Conservation (phyloP, 2,113 vertebrate species). For the Pipa parva region DNA sequence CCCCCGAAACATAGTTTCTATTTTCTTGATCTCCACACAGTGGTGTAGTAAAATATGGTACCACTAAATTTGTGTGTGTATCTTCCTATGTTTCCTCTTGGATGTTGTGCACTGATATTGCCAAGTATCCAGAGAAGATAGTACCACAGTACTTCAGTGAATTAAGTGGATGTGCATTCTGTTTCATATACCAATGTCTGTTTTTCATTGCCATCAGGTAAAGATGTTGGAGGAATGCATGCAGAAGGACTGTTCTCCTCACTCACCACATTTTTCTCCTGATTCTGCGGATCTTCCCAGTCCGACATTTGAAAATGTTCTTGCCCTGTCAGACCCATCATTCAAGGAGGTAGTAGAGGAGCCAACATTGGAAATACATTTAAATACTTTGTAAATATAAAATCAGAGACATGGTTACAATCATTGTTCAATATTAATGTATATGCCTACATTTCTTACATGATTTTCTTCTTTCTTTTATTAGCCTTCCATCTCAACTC, state of each 20-base stretch:
- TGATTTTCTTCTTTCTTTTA: neutral
- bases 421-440: no score
- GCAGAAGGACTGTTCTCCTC: conserved; percentile 44
- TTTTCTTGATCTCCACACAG: no score
- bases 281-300: fast-evolving
- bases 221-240: conserved; percentile 63
- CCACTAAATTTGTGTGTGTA: neutral
- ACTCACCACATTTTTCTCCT: conserved; percentile 29
- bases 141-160: no score
- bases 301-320: neutral
- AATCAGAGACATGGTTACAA: no score
- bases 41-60: no score
- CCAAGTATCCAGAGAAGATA: no score
- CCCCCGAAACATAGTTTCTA: no score
- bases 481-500: conserved; percentile 38
- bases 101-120: no score
- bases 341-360: fast-evolving
- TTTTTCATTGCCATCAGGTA: conserved; percentile 52
- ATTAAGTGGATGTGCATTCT: no score
- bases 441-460: no score
- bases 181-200: no score
- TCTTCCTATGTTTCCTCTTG: fast-evolving
- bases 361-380: neutral
- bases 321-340: neutral
- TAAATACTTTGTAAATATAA: no score